Conservation (phyloP, 2,888 invertebrate species). For the Ennomos quercinarius region DNA sequence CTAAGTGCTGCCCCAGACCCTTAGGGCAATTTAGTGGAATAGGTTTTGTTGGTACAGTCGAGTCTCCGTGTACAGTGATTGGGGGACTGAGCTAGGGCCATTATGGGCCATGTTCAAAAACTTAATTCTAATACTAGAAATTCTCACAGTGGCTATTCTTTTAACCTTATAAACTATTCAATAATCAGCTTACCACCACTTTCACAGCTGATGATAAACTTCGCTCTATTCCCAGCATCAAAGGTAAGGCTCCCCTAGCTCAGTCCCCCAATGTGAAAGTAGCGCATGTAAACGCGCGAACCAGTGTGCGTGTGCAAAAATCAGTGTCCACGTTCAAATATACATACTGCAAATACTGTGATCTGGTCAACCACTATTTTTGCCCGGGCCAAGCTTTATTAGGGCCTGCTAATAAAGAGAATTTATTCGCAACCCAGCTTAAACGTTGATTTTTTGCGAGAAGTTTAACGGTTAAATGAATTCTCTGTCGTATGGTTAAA, state of each 20-base stretch:
- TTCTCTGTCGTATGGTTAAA: conserved; percentile 28
- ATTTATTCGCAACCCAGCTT: conserved; percentile 56
- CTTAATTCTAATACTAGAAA: no score
- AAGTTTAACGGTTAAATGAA: conserved; percentile 32
- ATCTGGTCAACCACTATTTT: conserved; percentile 71
- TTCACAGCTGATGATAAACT: conserved; percentile 76
- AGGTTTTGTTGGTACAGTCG: no score
- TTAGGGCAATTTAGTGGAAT: no score
- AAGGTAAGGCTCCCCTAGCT: no score
- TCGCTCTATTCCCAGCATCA: conserved; percentile 72
- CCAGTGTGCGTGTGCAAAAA: background rate
- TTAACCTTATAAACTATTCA: no score
- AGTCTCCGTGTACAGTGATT: no score
- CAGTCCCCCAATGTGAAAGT: no score
- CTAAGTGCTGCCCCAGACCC: no score
- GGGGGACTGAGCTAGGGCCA: no score
- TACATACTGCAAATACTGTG: background rate
- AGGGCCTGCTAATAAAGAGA: conserved; percentile 66
- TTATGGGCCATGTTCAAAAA: no score
- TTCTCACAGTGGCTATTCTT: no score
- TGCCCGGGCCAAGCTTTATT: conserved; percentile 65
- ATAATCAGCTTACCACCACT: conserved; percentile 62
- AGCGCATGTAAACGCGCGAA: background rate
- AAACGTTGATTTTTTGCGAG: conserved; percentile 39
- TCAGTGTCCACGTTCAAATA: background rate